Evolutionary conservation across 2,888 invertebrate genomes (phyloP).

Genomic region (Trachelus tabidus): DNA sequence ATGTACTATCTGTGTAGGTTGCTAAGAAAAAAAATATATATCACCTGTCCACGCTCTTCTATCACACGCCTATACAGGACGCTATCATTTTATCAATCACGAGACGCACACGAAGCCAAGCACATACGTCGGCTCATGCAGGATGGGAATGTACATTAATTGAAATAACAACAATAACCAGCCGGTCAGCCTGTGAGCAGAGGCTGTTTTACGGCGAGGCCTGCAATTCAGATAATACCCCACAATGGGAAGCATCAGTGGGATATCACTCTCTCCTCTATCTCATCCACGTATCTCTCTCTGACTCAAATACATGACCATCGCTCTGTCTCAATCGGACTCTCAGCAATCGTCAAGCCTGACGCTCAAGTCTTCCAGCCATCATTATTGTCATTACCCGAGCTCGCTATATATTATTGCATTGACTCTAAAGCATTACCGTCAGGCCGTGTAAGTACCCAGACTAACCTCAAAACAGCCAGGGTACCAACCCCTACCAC

Average conservation of each 20-base stretch:
- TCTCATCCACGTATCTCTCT: neutral
- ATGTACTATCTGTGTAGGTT: neutral
- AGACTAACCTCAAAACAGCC: neutral
- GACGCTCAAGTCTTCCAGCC: neutral
- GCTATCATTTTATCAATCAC: conserved; percentile 45
- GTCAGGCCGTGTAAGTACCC: conserved; percentile 12
- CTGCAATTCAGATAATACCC: conserved; percentile 43
- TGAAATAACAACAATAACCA: conserved; percentile 40
- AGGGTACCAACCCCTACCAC: neutral
- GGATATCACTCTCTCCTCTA: conserved; percentile 15
- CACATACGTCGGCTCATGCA: conserved; percentile 13
- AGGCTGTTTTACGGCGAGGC: conserved; percentile 37
- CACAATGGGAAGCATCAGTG: conserved; percentile 36
- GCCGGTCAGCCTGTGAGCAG: conserved; percentile 21
- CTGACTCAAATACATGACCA: neutral
- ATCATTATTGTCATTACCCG: conserved; percentile 40
- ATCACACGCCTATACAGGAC: conserved; percentile 16
- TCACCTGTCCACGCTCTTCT: neutral
- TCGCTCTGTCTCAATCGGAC: neutral
- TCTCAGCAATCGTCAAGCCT: conserved; percentile 17
- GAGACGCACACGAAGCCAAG: conserved; percentile 29
- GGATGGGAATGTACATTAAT: conserved; percentile 37
- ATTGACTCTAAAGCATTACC: conserved; percentile 31
- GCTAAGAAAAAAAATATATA: neutral
- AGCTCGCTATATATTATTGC: conserved; percentile 31